Percentiles rank a stretch among this genome's conserved stretches.
Evolutionary conservation across 2,888 invertebrate species (phyloP).

Genomic region (Eutolmus rufibarbis): DNA sequence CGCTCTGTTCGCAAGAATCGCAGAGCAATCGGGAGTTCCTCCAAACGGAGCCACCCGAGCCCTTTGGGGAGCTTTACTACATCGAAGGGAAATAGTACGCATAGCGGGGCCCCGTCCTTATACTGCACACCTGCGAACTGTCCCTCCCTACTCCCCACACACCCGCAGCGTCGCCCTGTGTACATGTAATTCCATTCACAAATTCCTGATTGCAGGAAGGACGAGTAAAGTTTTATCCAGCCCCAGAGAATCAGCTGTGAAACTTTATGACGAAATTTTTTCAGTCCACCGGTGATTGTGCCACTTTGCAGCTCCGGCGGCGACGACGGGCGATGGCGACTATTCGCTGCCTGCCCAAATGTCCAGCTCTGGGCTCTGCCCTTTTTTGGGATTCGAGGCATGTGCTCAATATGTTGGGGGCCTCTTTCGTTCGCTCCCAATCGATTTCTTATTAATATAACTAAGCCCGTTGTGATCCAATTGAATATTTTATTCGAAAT

Average conservation of each 20-base stretch:
- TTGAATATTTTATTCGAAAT: slow-evolving; percentile 25
- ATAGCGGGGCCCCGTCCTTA: not conserved
- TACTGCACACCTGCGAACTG: not conserved
- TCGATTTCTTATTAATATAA: slow-evolving; percentile 34
- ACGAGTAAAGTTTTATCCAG: slow-evolving; percentile 35
- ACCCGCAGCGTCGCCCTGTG: slow-evolving; percentile 4
- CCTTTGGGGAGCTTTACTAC: slow-evolving; percentile 13
- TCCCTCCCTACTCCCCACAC: not conserved
- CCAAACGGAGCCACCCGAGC: not conserved
- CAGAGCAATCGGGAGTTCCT: not conserved
- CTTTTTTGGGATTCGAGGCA: not conserved
- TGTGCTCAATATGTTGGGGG: not conserved
- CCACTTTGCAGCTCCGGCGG: not conserved
- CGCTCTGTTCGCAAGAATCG: not conserved
- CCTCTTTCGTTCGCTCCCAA: not conserved
- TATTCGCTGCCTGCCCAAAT: not conserved
- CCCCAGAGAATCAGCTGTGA: slow-evolving; percentile 37
- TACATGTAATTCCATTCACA: slow-evolving; percentile 40
- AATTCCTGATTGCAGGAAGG: slow-evolving; percentile 28
- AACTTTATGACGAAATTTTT: slow-evolving; percentile 33
- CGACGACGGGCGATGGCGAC: not conserved
- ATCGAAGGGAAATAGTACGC: slow-evolving; percentile 27
- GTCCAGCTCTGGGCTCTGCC: not conserved
- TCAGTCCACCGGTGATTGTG: not conserved
- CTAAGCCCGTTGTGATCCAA: not conserved